A percentile compares a stretch with the other conserved stretches of the same genome.
Conservation (phyloP, 2,797 vertebrate genomes). For the Emys orbicularis region DNA sequence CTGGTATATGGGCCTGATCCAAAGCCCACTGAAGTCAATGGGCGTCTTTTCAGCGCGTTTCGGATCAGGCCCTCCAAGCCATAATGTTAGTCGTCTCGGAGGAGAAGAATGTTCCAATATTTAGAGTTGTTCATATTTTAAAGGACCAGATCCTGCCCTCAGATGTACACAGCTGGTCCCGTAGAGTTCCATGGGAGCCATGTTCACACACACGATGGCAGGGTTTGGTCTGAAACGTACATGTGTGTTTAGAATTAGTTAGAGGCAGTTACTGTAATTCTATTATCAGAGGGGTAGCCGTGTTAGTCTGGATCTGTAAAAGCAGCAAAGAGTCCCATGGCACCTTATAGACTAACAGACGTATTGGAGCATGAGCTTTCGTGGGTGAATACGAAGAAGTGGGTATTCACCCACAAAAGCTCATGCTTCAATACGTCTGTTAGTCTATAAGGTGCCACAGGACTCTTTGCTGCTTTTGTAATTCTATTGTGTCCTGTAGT, state of each 20-base stretch:
- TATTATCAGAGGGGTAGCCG: neutral
- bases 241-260: constrained; percentile 66
- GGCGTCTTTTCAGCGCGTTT: neutral
- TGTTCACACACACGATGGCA: constrained; percentile 5
- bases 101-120: neutral
- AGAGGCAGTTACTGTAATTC: constrained; percentile 58
- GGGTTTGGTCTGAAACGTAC: neutral
- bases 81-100: neutral
- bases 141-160: neutral
- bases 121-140: neutral
- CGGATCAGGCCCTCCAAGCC: constrained; percentile 23
- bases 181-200: neutral
- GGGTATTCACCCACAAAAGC: too few relatives aligned
- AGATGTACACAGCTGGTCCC: neutral
- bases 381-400: too few relatives aligned
- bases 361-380: too few relatives aligned
- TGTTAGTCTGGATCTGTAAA: too few relatives aligned
- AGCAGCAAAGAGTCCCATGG: too few relatives aligned
- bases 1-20: constrained; percentile 9
- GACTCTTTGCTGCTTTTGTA: too few relatives aligned
- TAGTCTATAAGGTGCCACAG: too few relatives aligned
- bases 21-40: neutral
- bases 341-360: too few relatives aligned
- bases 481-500: too few relatives aligned
- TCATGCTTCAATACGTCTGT: neutral